These are phyloP conservation scores for Cnemophilus loriae DNA, from an alignment of 2,113 vertebrate genomes.

Conservation along the genomic window DNA sequence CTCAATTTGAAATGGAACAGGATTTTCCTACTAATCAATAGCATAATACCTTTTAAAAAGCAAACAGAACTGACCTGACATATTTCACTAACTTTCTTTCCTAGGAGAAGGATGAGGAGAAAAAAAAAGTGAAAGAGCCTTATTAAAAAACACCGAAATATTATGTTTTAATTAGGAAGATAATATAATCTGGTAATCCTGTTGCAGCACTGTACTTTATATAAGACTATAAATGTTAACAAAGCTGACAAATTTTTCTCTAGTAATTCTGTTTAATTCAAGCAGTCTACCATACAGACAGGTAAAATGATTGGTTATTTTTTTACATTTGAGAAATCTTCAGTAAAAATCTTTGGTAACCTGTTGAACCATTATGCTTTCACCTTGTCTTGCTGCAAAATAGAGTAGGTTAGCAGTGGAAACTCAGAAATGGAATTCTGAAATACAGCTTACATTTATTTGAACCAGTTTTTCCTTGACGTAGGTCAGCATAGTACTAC, in stretches of 20 bases:
- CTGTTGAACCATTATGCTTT: neutral
- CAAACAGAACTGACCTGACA: rapidly evolving
- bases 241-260: neutral
- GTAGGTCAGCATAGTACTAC: neutral
- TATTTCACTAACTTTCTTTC: neutral
- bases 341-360: neutral
- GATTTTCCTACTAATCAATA: neutral
- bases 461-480: neutral
- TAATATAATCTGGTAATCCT: neutral
- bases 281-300: neutral
- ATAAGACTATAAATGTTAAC: neutral
- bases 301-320: rapidly evolving
- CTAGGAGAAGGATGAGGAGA: neutral
- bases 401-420: neutral
- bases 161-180: neutral
- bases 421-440: neutral
- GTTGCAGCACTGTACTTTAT: neutral
- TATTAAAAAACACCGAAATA: neutral
- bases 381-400: neutral
- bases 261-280: neutral
- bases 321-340: neutral
- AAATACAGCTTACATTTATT: neutral
- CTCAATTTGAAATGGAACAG: neutral
- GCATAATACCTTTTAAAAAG: neutral
- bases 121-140: rapidly evolving